Evolutionary conservation across 2,888 invertebrate genomes (phyloP), one percentile per base, ranked within the genome.

Genomic region (Spodoptera exigua): DNA sequence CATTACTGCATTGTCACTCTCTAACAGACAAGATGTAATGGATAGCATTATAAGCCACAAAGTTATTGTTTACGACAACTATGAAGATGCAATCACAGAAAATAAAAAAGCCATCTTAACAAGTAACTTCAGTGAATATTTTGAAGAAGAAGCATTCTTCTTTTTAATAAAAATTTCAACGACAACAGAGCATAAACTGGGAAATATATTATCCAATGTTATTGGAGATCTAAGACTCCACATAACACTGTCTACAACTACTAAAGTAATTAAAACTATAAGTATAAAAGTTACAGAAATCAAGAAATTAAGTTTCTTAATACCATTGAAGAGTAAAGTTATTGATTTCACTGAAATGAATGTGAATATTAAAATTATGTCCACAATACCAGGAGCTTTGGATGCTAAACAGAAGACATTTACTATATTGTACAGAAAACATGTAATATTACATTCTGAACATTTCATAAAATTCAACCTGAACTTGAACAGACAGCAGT

Each of bases 11-110:
- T 66, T 93, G 34, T 84, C 93, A 1, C 75, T 93, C 34, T 84
- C 91, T 1, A 89, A 87, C 16, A 84, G 90, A 54, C 86, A 83
- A 64, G 90, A 92, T 46, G 66, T 93, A 5, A 83, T 93, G 81
- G 78, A 87, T 36, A 81, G 72, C 40, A 63, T 89, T 7, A 78
- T 93, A 51, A 45, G 75, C 1, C 78, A 78, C 43, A 80, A 69
- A 32, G 66, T 87, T 0, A 61, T 64, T 32, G 81, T 91, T 5
- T 90, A 83, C 75, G 88, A 91, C 52, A 85, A 67, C 35, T 92
- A 90, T 70, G 79, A 85, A 61, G 88, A 92, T 71, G 84, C 85
- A 34, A 55, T 81, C 7, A 73, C 70, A 52, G 84, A 85, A 36
- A 80, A 83, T 37, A 40, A 52, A 3, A 74, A 85, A 32, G 34